Conservation (phyloP, 2,888 invertebrate species). For the Stramonita haemastoma region DNA sequence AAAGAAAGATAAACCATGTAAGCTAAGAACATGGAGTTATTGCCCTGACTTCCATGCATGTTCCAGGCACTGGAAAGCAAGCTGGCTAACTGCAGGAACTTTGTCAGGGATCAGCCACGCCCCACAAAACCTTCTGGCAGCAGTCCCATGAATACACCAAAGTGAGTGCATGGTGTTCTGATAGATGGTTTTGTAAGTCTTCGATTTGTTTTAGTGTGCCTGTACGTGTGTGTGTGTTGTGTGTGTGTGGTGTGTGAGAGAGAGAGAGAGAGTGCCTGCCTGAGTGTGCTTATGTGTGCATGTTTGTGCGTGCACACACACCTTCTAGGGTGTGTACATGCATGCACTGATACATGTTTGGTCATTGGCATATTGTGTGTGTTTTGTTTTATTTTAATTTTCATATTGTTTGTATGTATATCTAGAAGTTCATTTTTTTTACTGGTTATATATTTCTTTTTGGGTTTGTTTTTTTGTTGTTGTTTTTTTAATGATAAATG, state of each 20-base stretch:
- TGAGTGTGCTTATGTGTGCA: not conserved
- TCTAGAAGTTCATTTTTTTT: too few relatives aligned
- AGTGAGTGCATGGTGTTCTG: not conserved
- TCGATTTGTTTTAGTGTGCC: not conserved
- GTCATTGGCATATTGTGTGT: too few relatives aligned
- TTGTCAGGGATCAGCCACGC: constrained; percentile 74
- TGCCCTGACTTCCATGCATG: not conserved
- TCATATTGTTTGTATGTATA: too few relatives aligned
- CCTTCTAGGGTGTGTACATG: not conserved
- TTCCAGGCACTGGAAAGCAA: constrained; percentile 85
- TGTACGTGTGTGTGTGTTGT: not conserved
- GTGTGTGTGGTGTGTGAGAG: not conserved
- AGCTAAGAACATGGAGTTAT: too few relatives aligned
- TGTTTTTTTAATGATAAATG: too few relatives aligned
- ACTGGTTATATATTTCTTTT: too few relatives aligned
- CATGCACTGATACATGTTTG: not conserved
- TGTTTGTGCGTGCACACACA: not conserved
- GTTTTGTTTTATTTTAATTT: too few relatives aligned
- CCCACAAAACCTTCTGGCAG: constrained; percentile 58
- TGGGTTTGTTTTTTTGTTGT: too few relatives aligned
- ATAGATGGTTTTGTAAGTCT: not conserved
- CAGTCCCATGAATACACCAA: constrained; percentile 62
- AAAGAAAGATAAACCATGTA: too few relatives aligned
- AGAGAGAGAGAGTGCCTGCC: too few relatives aligned
- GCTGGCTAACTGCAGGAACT: constrained; percentile 82